A percentile compares a stretch with the other conserved stretches of the same genome.
Conservation (phyloP, 2,797 vertebrate species). For the Enteromius radiatus region DNA sequence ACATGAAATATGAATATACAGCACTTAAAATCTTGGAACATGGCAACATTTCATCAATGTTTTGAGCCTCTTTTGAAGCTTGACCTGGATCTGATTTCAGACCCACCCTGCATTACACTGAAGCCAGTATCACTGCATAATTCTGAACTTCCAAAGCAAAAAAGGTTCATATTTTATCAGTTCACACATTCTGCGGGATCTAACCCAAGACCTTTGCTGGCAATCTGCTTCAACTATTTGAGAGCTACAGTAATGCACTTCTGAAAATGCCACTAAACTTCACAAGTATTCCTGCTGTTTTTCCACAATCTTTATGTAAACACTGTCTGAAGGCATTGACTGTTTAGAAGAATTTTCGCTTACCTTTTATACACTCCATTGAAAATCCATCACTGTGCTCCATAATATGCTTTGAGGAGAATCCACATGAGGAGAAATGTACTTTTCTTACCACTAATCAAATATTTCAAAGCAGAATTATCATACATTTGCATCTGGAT, state of each 20-base stretch:
- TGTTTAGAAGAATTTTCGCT: conserved; percentile 10
- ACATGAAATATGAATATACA: not conserved
- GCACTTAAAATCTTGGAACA: not conserved
- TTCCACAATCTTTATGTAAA: not conserved
- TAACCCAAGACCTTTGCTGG: not conserved
- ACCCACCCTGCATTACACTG: conserved; percentile 43
- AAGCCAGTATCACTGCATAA: not conserved
- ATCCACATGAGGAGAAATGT: not conserved
- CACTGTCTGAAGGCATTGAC: not conserved
- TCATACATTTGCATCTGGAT: not conserved
- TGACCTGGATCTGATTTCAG: conserved; percentile 44
- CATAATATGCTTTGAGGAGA: not conserved
- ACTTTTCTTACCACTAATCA: not conserved
- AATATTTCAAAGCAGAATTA: not conserved
- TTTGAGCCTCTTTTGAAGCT: not conserved
- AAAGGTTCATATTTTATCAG: not conserved
- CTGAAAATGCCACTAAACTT: not conserved
- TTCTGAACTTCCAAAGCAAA: not conserved
- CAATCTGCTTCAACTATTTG: not conserved
- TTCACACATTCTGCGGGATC: not conserved
- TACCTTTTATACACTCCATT: conserved; percentile 7
- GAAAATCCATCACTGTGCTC: not conserved
- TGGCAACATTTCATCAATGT: not conserved
- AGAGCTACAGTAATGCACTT: not conserved
- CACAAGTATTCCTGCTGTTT: not conserved